Percentiles rank a stretch among this genome's conserved stretches.
Conservation (phyloP, 2,888 invertebrate species). For the Melinaea menophilus region DNA sequence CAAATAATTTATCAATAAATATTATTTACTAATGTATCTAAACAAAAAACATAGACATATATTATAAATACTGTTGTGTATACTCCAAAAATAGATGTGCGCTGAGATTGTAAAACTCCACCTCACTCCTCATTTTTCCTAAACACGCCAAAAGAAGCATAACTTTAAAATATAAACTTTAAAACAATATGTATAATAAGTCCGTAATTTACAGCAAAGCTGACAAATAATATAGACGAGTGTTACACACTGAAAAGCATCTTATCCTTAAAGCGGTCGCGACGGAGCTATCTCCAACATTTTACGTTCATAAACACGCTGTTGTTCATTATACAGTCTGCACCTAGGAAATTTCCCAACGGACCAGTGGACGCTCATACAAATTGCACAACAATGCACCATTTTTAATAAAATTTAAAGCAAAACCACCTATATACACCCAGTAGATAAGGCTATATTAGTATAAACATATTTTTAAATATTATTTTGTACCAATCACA, state of each 20-base stretch:
- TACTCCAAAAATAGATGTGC: too few species aligned
- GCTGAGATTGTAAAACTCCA: too few species aligned
- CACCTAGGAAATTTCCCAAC: constrained; percentile 33
- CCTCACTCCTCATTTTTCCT: too few species aligned
- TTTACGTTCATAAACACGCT: constrained; percentile 24
- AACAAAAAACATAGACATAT: too few species aligned
- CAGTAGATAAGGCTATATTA: background rate
- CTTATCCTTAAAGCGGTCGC: constrained; percentile 7
- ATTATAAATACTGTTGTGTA: too few species aligned
- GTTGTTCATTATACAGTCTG: constrained; percentile 31
- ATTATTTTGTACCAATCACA: background rate
- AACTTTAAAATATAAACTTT: too few species aligned
- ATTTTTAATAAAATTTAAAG: constrained; percentile 7
- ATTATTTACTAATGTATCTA: too few species aligned
- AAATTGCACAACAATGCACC: constrained; percentile 18
- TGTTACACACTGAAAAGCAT: background rate
- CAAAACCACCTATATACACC: constrained; percentile 1
- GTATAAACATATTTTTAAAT: background rate
- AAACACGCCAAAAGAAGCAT: too few species aligned
- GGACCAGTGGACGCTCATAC: constrained; percentile 25
- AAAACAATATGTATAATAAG: background rate
- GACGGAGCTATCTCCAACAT: constrained; percentile 23
- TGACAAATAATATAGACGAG: background rate
- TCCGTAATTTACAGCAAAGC: background rate
- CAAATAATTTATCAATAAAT: too few species aligned